Conservation (phyloP, 2,888 invertebrate species). For the Drosophila anomelani region DNA sequence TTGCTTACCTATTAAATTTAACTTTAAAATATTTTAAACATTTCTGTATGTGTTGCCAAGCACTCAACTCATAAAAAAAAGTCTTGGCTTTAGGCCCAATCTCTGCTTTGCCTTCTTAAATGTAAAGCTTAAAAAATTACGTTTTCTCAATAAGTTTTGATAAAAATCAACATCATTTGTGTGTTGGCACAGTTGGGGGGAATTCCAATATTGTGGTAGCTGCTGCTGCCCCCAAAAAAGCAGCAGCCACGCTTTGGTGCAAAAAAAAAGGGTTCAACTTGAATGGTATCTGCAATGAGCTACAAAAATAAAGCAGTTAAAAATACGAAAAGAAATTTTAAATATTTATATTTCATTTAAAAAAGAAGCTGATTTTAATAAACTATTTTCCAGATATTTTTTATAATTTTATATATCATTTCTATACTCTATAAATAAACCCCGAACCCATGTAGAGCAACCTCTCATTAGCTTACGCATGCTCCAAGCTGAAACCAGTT, state of each 20-base stretch:
- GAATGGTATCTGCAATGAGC: constrained; percentile 39
- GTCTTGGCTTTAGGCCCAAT: constrained; percentile 2
- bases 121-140: constrained; percentile 78
- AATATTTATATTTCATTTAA: not conserved
- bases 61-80: constrained; percentile 23
- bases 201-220: constrained; percentile 79
- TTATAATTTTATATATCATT: not conserved
- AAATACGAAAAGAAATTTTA: not conserved
- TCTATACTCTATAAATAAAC: not conserved
- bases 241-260: constrained; percentile 15
- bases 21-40: not conserved
- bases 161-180: constrained; percentile 81
- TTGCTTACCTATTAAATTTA: accelerated
- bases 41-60: constrained; percentile 17
- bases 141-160: constrained; percentile 81
- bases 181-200: constrained; percentile 77
- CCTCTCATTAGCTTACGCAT: constrained; percentile 71
- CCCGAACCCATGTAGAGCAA: constrained; percentile 34
- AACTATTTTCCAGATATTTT: not conserved
- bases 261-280: constrained; percentile 25
- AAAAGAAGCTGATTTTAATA: not conserved
- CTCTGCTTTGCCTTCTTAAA: constrained; percentile 30
- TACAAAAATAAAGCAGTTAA: not conserved
- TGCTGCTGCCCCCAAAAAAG: constrained; percentile 37
- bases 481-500: constrained; percentile 65